Conservation (phyloP, 2,888 invertebrate genomes). For the Vanessa cardui region DNA sequence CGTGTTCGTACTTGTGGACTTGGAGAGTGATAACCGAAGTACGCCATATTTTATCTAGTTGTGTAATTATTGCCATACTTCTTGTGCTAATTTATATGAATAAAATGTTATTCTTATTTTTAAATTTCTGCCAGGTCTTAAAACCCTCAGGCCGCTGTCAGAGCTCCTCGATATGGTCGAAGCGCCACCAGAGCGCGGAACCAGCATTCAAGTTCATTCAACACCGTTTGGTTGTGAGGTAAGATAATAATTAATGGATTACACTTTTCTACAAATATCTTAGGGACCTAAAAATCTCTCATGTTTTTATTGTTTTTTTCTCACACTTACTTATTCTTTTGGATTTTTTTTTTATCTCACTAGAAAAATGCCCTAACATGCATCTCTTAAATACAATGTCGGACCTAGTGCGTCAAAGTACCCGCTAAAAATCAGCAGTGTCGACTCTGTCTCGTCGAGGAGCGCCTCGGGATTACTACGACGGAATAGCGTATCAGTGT, state of each 20-base stretch:
- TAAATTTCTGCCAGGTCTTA: conserved; percentile 49
- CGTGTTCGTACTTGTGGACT: conserved; percentile 77
- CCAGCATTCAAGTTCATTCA: conserved; percentile 67
- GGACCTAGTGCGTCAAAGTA: too few species aligned
- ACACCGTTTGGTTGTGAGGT: conserved; percentile 79
- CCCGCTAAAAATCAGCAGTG: too few species aligned
- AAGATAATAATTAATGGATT: conserved; percentile 1
- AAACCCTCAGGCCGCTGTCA: conserved; percentile 67
- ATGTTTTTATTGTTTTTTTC: too few species aligned
- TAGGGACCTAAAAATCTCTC: too few species aligned
- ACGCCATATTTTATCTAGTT: conserved; percentile 46
- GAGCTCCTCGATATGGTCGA: conserved; percentile 67
- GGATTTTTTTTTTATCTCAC: too few species aligned
- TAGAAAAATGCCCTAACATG: too few species aligned
- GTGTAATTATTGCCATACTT: not conserved
- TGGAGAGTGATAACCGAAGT: conserved; percentile 71
- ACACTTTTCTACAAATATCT: too few species aligned
- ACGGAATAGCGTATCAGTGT: too few species aligned
- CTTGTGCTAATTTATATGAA: not conserved
- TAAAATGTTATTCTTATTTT: not conserved
- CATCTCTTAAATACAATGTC: too few species aligned
- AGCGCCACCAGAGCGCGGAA: conserved; percentile 65
- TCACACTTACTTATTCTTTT: too few species aligned
- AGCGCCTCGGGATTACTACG: too few species aligned
- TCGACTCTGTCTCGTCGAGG: too few species aligned